These are phyloP conservation scores for Chelonus insularis DNA, from an alignment of 1,140 invertebrate species.

Conservation along the genomic window DNA sequence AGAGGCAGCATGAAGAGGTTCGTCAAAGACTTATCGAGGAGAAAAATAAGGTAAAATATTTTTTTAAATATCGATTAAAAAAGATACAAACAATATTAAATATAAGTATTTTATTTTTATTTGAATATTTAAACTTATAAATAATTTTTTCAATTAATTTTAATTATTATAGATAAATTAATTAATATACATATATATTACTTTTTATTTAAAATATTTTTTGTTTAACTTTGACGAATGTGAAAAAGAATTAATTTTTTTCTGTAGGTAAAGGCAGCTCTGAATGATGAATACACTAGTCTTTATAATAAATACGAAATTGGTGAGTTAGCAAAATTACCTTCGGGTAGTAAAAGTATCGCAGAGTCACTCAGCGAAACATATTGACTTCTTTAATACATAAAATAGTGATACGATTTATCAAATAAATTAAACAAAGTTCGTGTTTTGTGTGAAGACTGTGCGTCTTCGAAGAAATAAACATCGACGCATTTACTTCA, in stretches of 20 bases:
- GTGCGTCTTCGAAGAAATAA: not conserved
- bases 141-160: too few relatives aligned
- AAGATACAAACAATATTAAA: too few relatives aligned
- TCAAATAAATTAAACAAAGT: not conserved
- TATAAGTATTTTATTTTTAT: too few relatives aligned
- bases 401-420: slow-evolving; percentile 15
- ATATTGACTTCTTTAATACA: slow-evolving; percentile 38
- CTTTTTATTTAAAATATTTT: slow-evolving; percentile 12
- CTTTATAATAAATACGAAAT: slow-evolving; percentile 55
- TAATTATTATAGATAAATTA: not conserved
- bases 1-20: slow-evolving; percentile 78
- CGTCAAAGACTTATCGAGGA: slow-evolving; percentile 70
- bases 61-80: too few relatives aligned
- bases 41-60: slow-evolving; percentile 66
- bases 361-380: slow-evolving; percentile 48
- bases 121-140: not conserved
- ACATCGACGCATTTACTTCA: not conserved
- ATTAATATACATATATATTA: not conserved
- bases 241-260: too few relatives aligned
- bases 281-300: slow-evolving; percentile 51
- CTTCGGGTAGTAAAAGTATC: slow-evolving; percentile 48
- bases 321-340: slow-evolving; percentile 50
- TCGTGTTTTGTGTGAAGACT: not conserved
- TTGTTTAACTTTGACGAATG: too few relatives aligned
- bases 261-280: slow-evolving; percentile 42